Conservation (phyloP, 1,140 invertebrate species). For the Phthorimaea operculella region DNA sequence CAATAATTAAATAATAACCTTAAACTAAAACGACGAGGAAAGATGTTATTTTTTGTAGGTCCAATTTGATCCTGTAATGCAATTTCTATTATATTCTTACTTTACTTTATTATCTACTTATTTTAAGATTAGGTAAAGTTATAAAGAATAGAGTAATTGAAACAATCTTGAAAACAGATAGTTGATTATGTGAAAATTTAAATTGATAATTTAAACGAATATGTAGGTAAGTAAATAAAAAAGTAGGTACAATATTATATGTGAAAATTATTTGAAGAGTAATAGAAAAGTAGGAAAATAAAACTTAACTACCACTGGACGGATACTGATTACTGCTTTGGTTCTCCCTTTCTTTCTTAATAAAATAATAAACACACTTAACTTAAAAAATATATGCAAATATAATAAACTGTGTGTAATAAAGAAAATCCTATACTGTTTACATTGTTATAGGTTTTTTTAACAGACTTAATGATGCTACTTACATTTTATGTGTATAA, state of each 20-base stretch:
- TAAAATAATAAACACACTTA: not conserved
- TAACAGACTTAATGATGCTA: too few relatives aligned
- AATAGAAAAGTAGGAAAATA: not conserved
- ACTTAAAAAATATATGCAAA: not conserved
- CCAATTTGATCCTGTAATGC: not conserved
- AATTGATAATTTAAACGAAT: too few relatives aligned
- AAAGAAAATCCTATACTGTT: too few relatives aligned
- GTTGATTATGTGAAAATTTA: too few relatives aligned
- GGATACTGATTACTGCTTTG: conserved; percentile 66
- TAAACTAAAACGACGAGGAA: conserved; percentile 11
- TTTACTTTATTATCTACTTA: not conserved
- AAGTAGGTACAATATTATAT: too few relatives aligned
- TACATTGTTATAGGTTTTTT: too few relatives aligned
- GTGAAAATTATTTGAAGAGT: not conserved
- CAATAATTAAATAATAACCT: not conserved
- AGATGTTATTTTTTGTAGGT: conserved; percentile 8
- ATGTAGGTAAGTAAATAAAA: too few relatives aligned
- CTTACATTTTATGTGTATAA: too few relatives aligned
- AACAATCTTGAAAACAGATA: not conserved
- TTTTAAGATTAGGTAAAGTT: not conserved
- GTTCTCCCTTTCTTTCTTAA: conserved; percentile 27
- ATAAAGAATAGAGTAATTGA: not conserved
- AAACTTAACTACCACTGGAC: conserved; percentile 61
- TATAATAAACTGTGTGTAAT: not conserved
- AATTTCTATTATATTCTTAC: not conserved